Conservation (phyloP, 2,797 vertebrate species). For the Pseudotriccus pelzelni region DNA sequence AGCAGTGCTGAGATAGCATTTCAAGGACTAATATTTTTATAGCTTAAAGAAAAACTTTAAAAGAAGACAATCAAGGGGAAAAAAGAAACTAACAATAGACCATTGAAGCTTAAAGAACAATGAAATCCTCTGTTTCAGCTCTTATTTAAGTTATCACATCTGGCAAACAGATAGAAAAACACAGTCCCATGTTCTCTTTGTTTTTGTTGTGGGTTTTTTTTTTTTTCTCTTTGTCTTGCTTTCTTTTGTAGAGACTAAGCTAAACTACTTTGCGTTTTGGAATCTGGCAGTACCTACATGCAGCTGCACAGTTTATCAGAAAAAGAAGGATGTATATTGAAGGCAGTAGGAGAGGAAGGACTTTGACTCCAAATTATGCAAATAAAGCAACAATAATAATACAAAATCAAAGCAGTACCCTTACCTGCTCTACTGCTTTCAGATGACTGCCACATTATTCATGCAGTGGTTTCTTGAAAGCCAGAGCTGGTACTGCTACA, state of each 20-base stretch:
- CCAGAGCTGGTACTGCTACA: neutral
- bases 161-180: neutral
- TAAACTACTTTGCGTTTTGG: neutral
- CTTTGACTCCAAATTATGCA: neutral
- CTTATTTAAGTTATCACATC: neutral
- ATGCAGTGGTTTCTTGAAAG: neutral
- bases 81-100: neutral
- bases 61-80: neutral
- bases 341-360: neutral
- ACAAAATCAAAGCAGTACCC: neutral
- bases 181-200: neutral
- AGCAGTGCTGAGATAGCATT: neutral
- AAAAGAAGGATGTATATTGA: neutral
- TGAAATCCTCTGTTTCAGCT: neutral
- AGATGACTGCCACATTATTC: neutral
- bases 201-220: no score
- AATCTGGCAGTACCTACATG: neutral
- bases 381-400: neutral
- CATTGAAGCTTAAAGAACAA: neutral
- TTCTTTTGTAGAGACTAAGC: neutral
- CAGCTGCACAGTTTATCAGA: neutral
- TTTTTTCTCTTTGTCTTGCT: neutral
- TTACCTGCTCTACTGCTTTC: neutral
- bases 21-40: neutral
- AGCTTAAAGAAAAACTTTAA: slow-evolving; percentile 19